phyloP scores from a whole-genome alignment of 2,888 invertebrate genomes.

The Cremastinae sp. region DNA sequence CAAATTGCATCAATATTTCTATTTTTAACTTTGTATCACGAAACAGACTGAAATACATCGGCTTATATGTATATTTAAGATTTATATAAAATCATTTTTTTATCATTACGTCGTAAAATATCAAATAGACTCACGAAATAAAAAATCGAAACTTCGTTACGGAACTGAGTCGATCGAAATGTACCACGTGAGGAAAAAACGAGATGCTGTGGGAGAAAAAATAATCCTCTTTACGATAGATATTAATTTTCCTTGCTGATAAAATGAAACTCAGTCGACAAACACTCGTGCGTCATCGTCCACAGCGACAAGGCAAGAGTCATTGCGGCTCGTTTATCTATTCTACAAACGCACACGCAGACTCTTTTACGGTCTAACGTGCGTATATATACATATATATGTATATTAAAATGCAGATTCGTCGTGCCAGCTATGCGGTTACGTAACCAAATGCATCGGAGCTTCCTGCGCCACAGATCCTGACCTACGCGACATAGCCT shows the following conservation, averaged over 20 bases:
- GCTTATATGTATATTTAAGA: too few relatives aligned
- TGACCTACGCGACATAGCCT: slow-evolving; percentile 57
- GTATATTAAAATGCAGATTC: background rate
- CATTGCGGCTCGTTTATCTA: slow-evolving; percentile 33
- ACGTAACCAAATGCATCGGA: slow-evolving; percentile 42
- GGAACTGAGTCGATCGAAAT: too few relatives aligned
- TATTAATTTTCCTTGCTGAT: slow-evolving; percentile 32
- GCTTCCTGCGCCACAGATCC: slow-evolving; percentile 54
- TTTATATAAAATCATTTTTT: too few relatives aligned
- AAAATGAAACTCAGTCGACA: slow-evolving; percentile 31
- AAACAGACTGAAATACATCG: too few relatives aligned
- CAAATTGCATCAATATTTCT: too few relatives aligned
- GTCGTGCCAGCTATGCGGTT: slow-evolving; percentile 39
- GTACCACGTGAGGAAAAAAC: too few relatives aligned
- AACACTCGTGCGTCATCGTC: slow-evolving; percentile 44
- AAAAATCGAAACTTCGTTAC: too few relatives aligned
- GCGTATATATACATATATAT: slow-evolving; percentile 10
- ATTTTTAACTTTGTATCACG: too few relatives aligned
- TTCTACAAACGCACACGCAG: background rate
- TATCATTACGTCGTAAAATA: too few relatives aligned
- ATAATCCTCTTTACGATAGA: slow-evolving; percentile 25
- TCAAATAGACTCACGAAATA: too few relatives aligned
- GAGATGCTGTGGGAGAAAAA: too few relatives aligned
- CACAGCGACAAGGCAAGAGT: slow-evolving; percentile 32
- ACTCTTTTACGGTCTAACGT: background rate